Evolutionary conservation across 2,113 vertebrate species (phyloP).

Genomic region (Serranochromis macrocephalus): DNA sequence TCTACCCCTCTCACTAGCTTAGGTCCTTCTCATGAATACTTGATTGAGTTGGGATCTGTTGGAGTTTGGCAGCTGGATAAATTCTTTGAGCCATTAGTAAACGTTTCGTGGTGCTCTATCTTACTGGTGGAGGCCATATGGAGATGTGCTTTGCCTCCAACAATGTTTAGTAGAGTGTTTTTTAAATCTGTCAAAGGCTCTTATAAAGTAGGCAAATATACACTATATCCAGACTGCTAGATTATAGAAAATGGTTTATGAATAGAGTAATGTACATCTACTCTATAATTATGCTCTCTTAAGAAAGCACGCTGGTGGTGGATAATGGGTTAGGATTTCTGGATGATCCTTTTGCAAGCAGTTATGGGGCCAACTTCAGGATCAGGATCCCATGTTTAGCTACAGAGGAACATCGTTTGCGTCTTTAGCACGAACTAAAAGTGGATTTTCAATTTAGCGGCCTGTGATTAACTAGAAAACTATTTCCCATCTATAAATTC

Average conservation of each 20-base stretch:
- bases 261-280: background rate
- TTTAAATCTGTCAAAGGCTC: background rate
- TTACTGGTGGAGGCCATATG: background rate
- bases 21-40: background rate
- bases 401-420: background rate
- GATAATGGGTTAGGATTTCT: background rate
- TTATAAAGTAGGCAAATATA: background rate
- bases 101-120: background rate
- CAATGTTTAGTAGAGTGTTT: background rate
- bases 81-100: background rate
- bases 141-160: background rate
- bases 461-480: conserved; percentile 5
- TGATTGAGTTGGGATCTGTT: background rate
- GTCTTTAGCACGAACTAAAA: background rate
- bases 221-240: background rate
- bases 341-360: background rate
- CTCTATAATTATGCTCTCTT: background rate
- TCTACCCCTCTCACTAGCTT: background rate
- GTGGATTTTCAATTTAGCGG: conserved; percentile 4
- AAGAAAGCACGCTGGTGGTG: background rate
- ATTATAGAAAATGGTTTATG: background rate
- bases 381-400: background rate
- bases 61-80: background rate
- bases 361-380: background rate
- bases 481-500: conserved; percentile 14